Evolutionary conservation across 2,113 vertebrate species (phyloP).

Genomic region (Baryphthengus martii): DNA sequence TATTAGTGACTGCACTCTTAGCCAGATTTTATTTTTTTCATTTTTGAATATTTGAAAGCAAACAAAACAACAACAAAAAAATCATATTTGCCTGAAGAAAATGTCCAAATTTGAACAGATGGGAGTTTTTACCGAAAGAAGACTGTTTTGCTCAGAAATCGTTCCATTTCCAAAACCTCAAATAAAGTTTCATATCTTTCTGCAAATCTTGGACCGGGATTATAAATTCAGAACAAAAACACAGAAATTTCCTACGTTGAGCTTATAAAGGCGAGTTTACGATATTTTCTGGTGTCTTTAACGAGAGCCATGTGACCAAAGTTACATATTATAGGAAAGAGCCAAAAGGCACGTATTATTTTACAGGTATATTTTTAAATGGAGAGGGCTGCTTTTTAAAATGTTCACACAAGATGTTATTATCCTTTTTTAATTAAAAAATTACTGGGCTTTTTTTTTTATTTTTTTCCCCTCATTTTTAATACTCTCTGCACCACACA

Average conservation of each 20-base stretch:
- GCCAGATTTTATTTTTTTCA: background rate
- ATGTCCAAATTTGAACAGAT: conserved; percentile 33
- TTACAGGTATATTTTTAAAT: conserved; percentile 34
- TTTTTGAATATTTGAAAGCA: background rate
- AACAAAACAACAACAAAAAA: background rate
- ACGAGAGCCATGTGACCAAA: conserved; percentile 52
- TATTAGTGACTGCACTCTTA: background rate
- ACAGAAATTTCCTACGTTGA: conserved; percentile 46
- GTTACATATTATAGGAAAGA: conserved; percentile 10
- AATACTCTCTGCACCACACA: background rate
- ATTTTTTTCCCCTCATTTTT: background rate
- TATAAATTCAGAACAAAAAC: conserved; percentile 57
- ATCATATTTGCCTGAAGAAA: background rate
- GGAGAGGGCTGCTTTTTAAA: background rate
- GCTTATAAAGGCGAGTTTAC: conserved; percentile 57
- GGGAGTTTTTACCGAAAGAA: conserved; percentile 13
- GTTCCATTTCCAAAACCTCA: conserved; percentile 47
- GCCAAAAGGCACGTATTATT: conserved; percentile 29
- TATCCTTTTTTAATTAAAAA: conserved; percentile 49
- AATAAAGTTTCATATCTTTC: conserved; percentile 52
- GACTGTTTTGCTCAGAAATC: conserved; percentile 29
- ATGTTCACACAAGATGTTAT: background rate
- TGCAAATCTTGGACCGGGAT: conserved; percentile 25
- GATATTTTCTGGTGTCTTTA: conserved; percentile 45
- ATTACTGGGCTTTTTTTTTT: background rate